A percentile compares a stretch with the other conserved stretches of the same genome.
These are phyloP conservation scores for Brachypteracias leptosomus DNA, from an alignment of 2,113 vertebrate species.

Conservation along the genomic window DNA sequence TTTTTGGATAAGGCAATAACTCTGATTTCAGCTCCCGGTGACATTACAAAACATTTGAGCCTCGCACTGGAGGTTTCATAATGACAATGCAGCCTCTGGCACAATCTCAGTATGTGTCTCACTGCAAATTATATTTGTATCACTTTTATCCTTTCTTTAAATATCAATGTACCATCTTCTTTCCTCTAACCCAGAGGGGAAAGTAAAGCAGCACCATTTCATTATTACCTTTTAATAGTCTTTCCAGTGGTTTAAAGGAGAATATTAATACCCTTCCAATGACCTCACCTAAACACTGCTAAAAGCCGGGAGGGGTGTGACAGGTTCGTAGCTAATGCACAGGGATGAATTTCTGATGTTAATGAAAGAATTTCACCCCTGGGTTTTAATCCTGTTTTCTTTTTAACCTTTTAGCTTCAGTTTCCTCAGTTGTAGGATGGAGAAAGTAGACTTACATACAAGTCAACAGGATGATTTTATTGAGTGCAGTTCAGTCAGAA, in stretches of 20 bases:
- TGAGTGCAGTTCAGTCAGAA: neutral
- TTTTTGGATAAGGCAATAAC: neutral
- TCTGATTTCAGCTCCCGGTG: conserved; percentile 27
- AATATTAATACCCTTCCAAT: conserved; percentile 53
- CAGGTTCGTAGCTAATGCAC: conserved; percentile 19
- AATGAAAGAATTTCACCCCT: conserved; percentile 36
- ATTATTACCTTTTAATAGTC: conserved; percentile 49
- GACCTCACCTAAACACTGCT: conserved; percentile 42
- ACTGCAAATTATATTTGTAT: conserved; percentile 55
- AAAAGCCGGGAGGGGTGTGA: conserved; percentile 12
- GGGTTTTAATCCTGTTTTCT: neutral
- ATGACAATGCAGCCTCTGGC: conserved; percentile 2
- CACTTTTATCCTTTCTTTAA: conserved; percentile 54
- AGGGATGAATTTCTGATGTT: conserved; percentile 17
- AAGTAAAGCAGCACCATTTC: conserved; percentile 25
- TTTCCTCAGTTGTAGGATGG: neutral
- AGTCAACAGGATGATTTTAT: neutral
- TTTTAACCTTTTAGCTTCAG: conserved; percentile 14
- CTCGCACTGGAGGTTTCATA: conserved; percentile 40
- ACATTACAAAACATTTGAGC: conserved; percentile 14
- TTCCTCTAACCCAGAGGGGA: conserved; percentile 54
- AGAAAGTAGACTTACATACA: neutral
- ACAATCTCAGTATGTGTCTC: conserved; percentile 1
- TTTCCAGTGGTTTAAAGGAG: conserved; percentile 44
- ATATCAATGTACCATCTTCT: conserved; percentile 39